Conservation (phyloP, 2,888 invertebrate genomes). For the Myopa tessellatipennis region DNA sequence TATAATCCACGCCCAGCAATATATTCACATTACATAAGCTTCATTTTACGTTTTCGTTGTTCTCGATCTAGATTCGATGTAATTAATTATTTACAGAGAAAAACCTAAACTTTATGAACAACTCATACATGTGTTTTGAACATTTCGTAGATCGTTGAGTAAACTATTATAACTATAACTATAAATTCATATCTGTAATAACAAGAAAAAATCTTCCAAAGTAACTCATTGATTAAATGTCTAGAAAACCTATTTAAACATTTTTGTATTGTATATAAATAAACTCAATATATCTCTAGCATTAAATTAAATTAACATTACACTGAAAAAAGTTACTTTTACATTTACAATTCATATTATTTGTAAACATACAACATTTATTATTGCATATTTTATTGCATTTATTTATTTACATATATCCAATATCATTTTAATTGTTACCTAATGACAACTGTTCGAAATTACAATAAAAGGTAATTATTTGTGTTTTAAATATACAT, state of each 20-base stretch:
- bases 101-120: conserved; percentile 29
- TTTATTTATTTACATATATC: neutral
- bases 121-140: conserved; percentile 9
- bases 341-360: neutral
- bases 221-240: conserved; percentile 29
- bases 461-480: too few species aligned
- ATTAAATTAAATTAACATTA: neutral
- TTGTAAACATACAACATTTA: neutral
- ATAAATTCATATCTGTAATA: neutral
- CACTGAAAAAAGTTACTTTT: neutral
- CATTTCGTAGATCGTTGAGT: conserved; percentile 48
- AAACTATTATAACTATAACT: conserved; percentile 20
- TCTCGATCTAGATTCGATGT: conserved; percentile 30
- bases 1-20: neutral
- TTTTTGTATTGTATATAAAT: conserved; percentile 5
- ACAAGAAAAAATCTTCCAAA: conserved; percentile 17
- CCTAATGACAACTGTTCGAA: neutral
- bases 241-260: conserved; percentile 17
- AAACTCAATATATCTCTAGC: conserved; percentile 4
- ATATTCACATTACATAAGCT: neutral
- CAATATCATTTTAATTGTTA: too few species aligned
- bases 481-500: too few species aligned
- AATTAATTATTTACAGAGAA: conserved; percentile 15
- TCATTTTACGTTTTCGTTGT: conserved; percentile 8
- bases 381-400: too few species aligned